Conservation (phyloP, 2,113 vertebrate genomes). For the Oncorhynchus kisutch region DNA sequence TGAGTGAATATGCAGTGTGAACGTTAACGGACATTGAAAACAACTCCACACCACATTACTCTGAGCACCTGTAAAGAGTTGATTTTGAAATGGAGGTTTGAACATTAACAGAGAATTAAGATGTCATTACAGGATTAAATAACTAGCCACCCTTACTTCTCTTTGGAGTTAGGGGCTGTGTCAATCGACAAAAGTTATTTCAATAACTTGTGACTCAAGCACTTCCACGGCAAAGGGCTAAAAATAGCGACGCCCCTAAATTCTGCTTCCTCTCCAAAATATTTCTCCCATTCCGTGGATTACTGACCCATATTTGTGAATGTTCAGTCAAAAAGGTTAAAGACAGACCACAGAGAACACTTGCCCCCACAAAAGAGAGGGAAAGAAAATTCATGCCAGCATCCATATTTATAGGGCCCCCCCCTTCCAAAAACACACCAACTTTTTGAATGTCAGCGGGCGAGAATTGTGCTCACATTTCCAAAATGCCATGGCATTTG, state of each 20-base stretch:
- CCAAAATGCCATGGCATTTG: slow-evolving; percentile 83
- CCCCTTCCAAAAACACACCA: slow-evolving; percentile 61
- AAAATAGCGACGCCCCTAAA: slow-evolving; percentile 67
- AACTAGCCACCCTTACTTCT: not conserved
- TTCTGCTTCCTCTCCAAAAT: slow-evolving; percentile 64
- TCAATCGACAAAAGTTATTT: slow-evolving; percentile 55
- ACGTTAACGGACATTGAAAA: not conserved
- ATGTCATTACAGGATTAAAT: not conserved
- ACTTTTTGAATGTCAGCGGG: slow-evolving; percentile 79
- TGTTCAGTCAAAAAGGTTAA: slow-evolving; percentile 76
- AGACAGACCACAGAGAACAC: slow-evolving; percentile 55
- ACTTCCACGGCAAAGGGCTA: slow-evolving; percentile 66
- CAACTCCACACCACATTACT: too few species aligned
- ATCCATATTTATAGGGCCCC: slow-evolving; percentile 74
- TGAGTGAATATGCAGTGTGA: not conserved
- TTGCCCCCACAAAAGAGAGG: slow-evolving; percentile 27
- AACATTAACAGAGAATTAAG: not conserved
- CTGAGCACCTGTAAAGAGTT: too few species aligned
- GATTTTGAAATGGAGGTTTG: too few species aligned
- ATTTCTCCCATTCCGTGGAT: slow-evolving; percentile 69
- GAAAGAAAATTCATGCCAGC: slow-evolving; percentile 59
- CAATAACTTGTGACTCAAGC: slow-evolving; percentile 58
- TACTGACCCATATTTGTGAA: slow-evolving; percentile 77
- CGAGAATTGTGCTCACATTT: slow-evolving; percentile 77
- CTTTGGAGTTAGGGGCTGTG: slow-evolving; percentile 6